Conservation (phyloP, 2,888 invertebrate species). For the Ischnus inquisitorius region DNA sequence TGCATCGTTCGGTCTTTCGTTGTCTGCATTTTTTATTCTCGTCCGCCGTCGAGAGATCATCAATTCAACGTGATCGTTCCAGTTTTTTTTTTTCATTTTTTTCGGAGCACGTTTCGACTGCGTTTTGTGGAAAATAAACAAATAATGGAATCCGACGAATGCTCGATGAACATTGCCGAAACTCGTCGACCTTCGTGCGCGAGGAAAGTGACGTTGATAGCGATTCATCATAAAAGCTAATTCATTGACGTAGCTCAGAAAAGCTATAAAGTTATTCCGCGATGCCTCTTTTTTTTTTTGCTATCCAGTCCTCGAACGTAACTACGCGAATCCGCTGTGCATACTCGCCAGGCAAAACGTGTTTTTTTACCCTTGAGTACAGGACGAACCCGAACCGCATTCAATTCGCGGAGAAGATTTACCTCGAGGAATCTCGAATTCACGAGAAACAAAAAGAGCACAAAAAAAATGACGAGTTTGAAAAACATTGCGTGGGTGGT, state of each 20-base stretch:
- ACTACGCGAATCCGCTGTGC: not conserved
- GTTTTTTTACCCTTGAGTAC: constrained; percentile 22
- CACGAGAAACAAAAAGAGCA: not conserved
- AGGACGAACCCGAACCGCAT: not conserved
- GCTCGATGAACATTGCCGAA: not conserved
- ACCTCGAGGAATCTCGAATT: not conserved
- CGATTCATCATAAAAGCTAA: constrained; percentile 4
- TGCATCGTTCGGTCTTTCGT: no score
- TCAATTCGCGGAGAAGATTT: not conserved
- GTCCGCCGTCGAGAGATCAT: no score
- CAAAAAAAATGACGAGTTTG: not conserved
- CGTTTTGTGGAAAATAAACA: no score
- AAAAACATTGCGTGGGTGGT: constrained; percentile 25
- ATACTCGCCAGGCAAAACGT: not conserved
- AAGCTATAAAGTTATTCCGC: not conserved
- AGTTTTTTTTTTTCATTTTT: no score
- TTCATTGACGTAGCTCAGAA: not conserved
- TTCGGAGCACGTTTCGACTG: no score
- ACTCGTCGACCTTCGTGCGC: constrained; percentile 14
- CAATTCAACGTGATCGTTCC: no score
- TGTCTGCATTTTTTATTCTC: no score
- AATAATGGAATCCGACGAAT: not conserved
- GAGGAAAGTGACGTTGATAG: not conserved
- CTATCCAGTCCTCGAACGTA: not conserved
- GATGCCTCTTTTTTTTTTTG: constrained; percentile 6